These are phyloP conservation scores for Epirrhoe alternata DNA, from an alignment of 2,888 invertebrate species.

Conservation along the genomic window DNA sequence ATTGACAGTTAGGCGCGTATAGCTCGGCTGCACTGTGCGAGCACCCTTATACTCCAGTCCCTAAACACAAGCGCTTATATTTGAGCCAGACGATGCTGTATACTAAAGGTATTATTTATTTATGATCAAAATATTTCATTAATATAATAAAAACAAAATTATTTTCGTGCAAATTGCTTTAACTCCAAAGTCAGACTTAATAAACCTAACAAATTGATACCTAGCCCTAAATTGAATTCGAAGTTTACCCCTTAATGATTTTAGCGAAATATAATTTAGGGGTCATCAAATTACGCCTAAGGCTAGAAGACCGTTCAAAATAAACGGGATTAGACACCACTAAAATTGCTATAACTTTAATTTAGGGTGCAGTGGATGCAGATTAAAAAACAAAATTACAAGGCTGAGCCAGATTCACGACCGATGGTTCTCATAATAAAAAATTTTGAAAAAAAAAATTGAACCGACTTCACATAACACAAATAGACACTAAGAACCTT, in stretches of 20 bases:
- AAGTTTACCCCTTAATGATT: slow-evolving; percentile 45
- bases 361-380: slow-evolving; percentile 12
- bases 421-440: no score
- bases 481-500: no score
- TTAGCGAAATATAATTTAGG: slow-evolving; percentile 54
- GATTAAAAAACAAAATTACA: neutral
- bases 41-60: no score
- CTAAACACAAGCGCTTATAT: no score
- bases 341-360: slow-evolving; percentile 36
- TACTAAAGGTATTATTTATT: no score
- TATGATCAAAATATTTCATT: neutral
- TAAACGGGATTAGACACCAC: slow-evolving; percentile 27
- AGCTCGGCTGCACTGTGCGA: no score
- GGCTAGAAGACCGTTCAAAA: slow-evolving; percentile 42
- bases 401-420: no score
- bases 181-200: slow-evolving; percentile 3
- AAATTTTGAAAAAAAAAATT: no score
- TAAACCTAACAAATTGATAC: slow-evolving; percentile 22
- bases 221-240: slow-evolving; percentile 32
- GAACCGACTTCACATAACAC: no score
- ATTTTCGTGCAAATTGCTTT: neutral
- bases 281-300: slow-evolving; percentile 52
- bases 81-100: no score
- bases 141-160: neutral
- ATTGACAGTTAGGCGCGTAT: no score